phyloP scores from a whole-genome alignment of 2,888 invertebrate species.

The Buathra laborator region DNA sequence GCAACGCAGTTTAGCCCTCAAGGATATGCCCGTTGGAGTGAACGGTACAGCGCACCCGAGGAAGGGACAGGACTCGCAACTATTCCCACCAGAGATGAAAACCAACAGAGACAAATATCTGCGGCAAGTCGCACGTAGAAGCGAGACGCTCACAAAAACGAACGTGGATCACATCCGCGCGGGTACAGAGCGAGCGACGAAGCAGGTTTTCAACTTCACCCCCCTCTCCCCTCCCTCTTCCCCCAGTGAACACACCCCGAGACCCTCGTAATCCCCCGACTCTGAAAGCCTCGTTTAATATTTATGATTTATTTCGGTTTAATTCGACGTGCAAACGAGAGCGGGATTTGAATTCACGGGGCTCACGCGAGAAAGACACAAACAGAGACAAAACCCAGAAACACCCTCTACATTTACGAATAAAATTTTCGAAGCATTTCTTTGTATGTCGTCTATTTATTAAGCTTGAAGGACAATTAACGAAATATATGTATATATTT shows the following conservation, averaged over 20 bases:
- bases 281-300: slow-evolving; percentile 84
- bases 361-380: slow-evolving; percentile 35
- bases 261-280: slow-evolving; percentile 82
- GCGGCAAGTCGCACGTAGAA: slow-evolving; percentile 24
- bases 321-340: slow-evolving; percentile 84
- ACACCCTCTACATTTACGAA: slow-evolving; percentile 43
- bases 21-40: slow-evolving; percentile 38
- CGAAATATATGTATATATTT: slow-evolving; percentile 17
- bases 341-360: slow-evolving; percentile 75
- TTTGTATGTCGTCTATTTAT: background rate
- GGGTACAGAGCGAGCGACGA: slow-evolving; percentile 16
- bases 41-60: slow-evolving; percentile 47
- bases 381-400: slow-evolving; percentile 23
- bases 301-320: slow-evolving; percentile 85
- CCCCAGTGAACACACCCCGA: slow-evolving; percentile 47
- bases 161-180: slow-evolving; percentile 9
- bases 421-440: slow-evolving; percentile 34
- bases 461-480: slow-evolving; percentile 9
- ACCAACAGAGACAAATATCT: slow-evolving; percentile 27
- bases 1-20: slow-evolving; percentile 70
- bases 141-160: slow-evolving; percentile 22
- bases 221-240: background rate
- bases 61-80: slow-evolving; percentile 32
- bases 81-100: slow-evolving; percentile 56
- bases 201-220: slow-evolving; percentile 42